A percentile compares a stretch with the other conserved stretches of the same genome.
Conservation (phyloP, 2,888 invertebrate genomes). For the Drosophila pegasa region DNA sequence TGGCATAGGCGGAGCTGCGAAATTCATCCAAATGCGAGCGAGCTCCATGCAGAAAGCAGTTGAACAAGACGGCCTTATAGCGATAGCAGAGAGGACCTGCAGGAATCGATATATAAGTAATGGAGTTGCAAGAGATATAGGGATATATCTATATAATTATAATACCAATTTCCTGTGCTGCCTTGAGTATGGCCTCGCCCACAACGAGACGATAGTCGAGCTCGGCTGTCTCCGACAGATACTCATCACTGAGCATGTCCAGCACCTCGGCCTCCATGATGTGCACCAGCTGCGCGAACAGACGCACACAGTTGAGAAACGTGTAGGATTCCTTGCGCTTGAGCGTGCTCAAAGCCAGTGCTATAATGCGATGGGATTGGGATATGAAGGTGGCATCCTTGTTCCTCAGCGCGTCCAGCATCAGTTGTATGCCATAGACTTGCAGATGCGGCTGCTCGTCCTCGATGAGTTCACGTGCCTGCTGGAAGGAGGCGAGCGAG, state of each 20-base stretch:
- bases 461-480: conserved; percentile 78
- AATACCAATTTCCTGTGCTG: conserved; percentile 80
- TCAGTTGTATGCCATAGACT: conserved; percentile 82
- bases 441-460: conserved; percentile 80
- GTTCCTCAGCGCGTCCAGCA: conserved; percentile 77
- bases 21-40: conserved; percentile 80
- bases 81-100: conserved; percentile 82
- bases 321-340: conserved; percentile 83
- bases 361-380: conserved; percentile 81
- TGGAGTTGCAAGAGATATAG: not conserved
- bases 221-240: conserved; percentile 72
- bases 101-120: not conserved
- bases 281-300: conserved; percentile 80
- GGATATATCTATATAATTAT: not conserved
- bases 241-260: conserved; percentile 83
- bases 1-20: conserved; percentile 83
- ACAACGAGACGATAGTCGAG: conserved; percentile 83
- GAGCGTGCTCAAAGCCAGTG: conserved; percentile 79
- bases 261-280: conserved; percentile 82
- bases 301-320: conserved; percentile 83
- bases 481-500: conserved; percentile 43
- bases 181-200: conserved; percentile 83
- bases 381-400: conserved; percentile 72
- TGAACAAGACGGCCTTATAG: conserved; percentile 81
- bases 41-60: conserved; percentile 82